These are phyloP conservation scores for Campylomormyrus tamandua DNA, from an alignment of 2,113 vertebrate genomes.

Conservation along the genomic window DNA sequence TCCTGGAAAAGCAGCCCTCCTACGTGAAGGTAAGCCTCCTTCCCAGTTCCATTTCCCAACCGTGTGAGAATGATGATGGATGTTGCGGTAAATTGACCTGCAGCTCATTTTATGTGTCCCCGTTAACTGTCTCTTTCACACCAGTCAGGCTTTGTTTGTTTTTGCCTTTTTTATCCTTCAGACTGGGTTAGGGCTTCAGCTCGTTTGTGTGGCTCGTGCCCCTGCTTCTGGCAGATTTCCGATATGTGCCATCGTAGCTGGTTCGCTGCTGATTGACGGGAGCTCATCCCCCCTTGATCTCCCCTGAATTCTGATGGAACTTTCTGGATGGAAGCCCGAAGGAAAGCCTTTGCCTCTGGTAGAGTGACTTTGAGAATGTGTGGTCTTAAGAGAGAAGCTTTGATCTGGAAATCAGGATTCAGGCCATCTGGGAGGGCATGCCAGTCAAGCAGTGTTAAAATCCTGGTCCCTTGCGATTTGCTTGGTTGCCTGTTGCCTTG, in stretches of 20 bases:
- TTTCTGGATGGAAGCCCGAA: constrained; percentile 26
- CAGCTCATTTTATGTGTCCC: not conserved
- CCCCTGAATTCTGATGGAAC: constrained; percentile 5
- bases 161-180: not conserved
- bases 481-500: not conserved
- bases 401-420: constrained; percentile 21
- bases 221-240: not conserved
- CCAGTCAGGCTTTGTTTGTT: not conserved
- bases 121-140: not conserved
- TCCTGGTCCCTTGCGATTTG: not conserved
- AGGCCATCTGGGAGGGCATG: not conserved
- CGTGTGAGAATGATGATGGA: not conserved
- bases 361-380: not conserved
- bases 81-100: not conserved
- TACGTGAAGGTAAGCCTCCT: constrained; percentile 85
- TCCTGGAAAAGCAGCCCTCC: constrained; percentile 94
- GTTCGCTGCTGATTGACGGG: not conserved
- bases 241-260: not conserved
- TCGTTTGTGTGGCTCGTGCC: not conserved
- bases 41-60: not conserved
- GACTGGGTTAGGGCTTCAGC: not conserved
- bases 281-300: constrained; percentile 6
- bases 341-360: constrained; percentile 7
- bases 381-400: constrained; percentile 11
- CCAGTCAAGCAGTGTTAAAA: not conserved